Base-by-base conservation (phyloP, 2,797 vertebrate species). In the Micropoecilia bifurca region DNA sequence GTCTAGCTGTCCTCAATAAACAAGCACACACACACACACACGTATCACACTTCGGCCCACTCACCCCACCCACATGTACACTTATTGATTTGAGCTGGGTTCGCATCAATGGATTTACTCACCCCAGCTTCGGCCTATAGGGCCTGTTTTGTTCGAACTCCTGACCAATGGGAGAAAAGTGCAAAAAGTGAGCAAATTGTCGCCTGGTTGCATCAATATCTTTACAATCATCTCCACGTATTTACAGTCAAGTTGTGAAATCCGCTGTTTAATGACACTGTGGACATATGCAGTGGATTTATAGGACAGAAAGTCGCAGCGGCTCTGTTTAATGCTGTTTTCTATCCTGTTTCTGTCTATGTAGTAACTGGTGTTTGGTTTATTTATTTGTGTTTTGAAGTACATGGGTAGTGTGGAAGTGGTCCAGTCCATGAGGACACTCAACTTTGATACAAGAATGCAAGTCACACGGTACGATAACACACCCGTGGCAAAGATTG, bases 371-470 rank as follows among this genome's bases (percentile, higher is more conserved):
- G 1, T 81, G 59, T 69, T 85, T 45, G 13, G 8, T 13, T 69
- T 66, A 16, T 88, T 76, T 83, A 59, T 83, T 22, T 92, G 80
- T 87, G 79, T 82, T 91, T 82, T 88, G 30, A 28, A 99, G 98
- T 99, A 99, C 92, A 96, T 99, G 96, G 97, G 97, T 83, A 97
- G 96, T 77, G 96, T 99, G 85, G 97, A 98, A 91, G 97, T 99
- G 88, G 94, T 97, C 84, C 96, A 97, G 87, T 99, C 98, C 74
- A 99, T 99, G 98, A 97, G 97, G 89, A 96, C 97, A 74, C 95
- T 99, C 83, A 97, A 98, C 94, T 98, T 98, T 84, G 95, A 96
- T 43, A 97, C 95, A 0, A 96, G 98, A 94, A 98, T 97, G 3
- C 97, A 97, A 93, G 97, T 99, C 86, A 99, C 97, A 93, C 96